phyloP scores from a whole-genome alignment of 2,888 invertebrate species.

The Leucoma salicis region DNA sequence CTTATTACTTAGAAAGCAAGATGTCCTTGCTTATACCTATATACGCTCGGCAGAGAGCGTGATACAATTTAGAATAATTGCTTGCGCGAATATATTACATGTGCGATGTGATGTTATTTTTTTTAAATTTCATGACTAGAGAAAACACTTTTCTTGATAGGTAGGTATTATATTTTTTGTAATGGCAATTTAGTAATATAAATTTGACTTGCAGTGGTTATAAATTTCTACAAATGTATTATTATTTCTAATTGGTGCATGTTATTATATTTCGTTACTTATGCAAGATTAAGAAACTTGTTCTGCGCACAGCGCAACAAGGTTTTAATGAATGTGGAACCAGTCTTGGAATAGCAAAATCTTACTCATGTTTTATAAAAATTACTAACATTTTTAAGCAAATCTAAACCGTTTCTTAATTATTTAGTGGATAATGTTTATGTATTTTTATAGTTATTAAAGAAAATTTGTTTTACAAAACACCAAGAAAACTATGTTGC shows the following conservation, averaged over 20 bases:
- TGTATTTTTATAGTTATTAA: slow-evolving; percentile 9
- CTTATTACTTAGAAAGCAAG: too few relatives aligned
- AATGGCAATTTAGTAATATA: too few relatives aligned
- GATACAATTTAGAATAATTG: too few relatives aligned
- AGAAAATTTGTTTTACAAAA: slow-evolving; percentile 30
- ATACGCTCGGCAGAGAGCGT: too few relatives aligned
- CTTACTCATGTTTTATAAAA: slow-evolving; percentile 20
- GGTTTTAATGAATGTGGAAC: slow-evolving; percentile 10
- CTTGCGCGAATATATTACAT: too few relatives aligned
- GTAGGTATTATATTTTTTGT: too few relatives aligned
- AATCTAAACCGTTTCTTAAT: slow-evolving; percentile 9
- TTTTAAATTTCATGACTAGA: too few relatives aligned
- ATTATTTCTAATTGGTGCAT: slow-evolving; percentile 25
- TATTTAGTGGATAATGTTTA: slow-evolving; percentile 1
- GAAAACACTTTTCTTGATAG: too few relatives aligned
- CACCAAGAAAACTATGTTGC: slow-evolving; percentile 36
- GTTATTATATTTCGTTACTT: slow-evolving; percentile 24
- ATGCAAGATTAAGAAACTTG: slow-evolving; percentile 27
- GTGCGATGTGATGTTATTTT: too few relatives aligned
- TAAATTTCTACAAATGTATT: slow-evolving; percentile 30
- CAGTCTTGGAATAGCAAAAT: slow-evolving; percentile 21
- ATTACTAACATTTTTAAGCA: slow-evolving; percentile 13
- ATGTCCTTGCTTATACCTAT: too few relatives aligned
- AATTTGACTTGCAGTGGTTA: slow-evolving; percentile 13
- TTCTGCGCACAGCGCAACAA: slow-evolving; percentile 17